phyloP scores from a whole-genome alignment of 2,888 invertebrate genomes.

The Harpalus rubripes region DNA sequence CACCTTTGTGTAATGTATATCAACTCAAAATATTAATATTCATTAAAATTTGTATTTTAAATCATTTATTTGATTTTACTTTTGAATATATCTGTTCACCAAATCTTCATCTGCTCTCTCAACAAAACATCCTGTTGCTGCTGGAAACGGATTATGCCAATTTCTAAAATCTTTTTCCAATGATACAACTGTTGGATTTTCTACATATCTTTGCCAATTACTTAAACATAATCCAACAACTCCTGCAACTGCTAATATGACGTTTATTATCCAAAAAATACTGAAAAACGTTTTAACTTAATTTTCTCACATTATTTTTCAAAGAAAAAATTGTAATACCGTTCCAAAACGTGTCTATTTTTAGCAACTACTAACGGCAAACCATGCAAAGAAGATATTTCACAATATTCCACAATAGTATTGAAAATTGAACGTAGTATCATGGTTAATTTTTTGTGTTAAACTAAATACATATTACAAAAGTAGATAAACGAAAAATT shows the following conservation, averaged over 20 bases:
- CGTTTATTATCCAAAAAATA: conserved; percentile 75
- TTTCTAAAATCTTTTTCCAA: conserved; percentile 82
- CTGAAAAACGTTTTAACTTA: conserved; percentile 70
- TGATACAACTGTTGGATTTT: conserved; percentile 83
- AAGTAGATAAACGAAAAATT: neutral
- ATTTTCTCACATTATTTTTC: conserved; percentile 17
- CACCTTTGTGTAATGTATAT: too few relatives aligned
- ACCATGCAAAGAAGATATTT: conserved; percentile 74
- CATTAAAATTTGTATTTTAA: too few relatives aligned
- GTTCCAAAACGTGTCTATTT: conserved; percentile 78
- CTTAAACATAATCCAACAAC: conserved; percentile 78
- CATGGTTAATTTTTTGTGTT: conserved; percentile 8
- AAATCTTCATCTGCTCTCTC: conserved; percentile 75
- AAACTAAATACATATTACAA: neutral
- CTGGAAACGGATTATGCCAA: conserved; percentile 81
- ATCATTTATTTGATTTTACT: conserved; percentile 70
- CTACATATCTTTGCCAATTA: conserved; percentile 80
- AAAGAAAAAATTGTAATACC: conserved; percentile 74
- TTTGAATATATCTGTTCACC: conserved; percentile 74
- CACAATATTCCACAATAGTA: conserved; percentile 56
- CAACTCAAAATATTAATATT: too few relatives aligned
- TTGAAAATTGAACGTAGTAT: conserved; percentile 36
- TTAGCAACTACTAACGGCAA: conserved; percentile 74
- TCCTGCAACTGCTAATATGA: conserved; percentile 76
- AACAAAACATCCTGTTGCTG: conserved; percentile 79